Base-by-base conservation (phyloP, 2,888 invertebrate genomes). In the Hypsopygia costalis region DNA sequence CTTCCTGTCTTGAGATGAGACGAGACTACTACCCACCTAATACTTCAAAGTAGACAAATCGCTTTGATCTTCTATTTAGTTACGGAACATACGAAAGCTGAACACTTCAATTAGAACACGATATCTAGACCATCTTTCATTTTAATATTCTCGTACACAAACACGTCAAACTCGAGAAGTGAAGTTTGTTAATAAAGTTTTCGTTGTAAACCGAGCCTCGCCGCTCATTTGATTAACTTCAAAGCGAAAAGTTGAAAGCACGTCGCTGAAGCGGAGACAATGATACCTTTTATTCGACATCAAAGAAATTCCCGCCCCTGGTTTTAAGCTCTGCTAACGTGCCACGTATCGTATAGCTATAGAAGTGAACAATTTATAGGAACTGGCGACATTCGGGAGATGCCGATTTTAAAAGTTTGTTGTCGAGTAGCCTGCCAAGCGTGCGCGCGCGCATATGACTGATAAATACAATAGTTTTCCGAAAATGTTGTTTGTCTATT, bases 231-330 rank as follows among this genome's bases (percentile, higher is more conserved):
- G 71, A 78, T 79, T 72, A 71, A 80, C 77, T 72, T 81, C 79
- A 81, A 80, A 80, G 76, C 62, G 69, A 73, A 69, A 71, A 71
- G 68, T 70, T 76, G 68, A 78, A 77, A 78, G 78, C 69, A 65
- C 68, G 65, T 73, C 64, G 68, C 59, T 71, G 71, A 69, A 69
- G 69, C 75, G 70, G 66, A 75, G 74, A 77, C 79, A 78, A 79
- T 77, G 73, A 79, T 78, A 74, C 75, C 74, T 76, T 79, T 77
- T 75, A 78, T 79, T 77, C 69, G 64, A 76, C 75, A 76, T 79
- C 76, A 79, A 81, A 81, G 76, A 68, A 67, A 50, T 59, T 61
- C 52, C 66, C 70, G 67, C 66, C 69, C 64, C 59, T 49, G 47
- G 61, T 57, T 70, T 69, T 62, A 64, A 70, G 65, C 61, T 70